phyloP scores from a whole-genome alignment of 2,888 invertebrate genomes.

The Digitonthophagus gazella region DNA sequence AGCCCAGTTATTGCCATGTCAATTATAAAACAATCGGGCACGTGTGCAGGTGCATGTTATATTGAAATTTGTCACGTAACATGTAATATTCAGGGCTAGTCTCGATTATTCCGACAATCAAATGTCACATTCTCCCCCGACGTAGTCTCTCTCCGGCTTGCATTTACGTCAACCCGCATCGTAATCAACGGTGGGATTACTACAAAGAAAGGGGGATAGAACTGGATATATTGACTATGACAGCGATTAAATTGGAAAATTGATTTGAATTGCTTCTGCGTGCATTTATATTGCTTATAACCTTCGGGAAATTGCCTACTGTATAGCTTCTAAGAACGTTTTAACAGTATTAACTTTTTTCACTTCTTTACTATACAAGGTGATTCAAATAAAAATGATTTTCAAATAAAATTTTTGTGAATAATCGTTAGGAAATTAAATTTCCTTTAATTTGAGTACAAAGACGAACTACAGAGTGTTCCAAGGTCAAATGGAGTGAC shows the following conservation, averaged over 20 bases:
- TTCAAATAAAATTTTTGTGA: too few relatives aligned
- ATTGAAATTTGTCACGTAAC: constrained; percentile 28
- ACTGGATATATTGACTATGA: neutral
- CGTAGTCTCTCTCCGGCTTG: neutral
- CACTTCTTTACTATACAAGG: too few relatives aligned
- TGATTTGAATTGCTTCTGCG: neutral
- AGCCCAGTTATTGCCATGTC: constrained; percentile 17
- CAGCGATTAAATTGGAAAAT: neutral
- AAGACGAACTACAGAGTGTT: too few relatives aligned
- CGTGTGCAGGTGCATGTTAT: constrained; percentile 19
- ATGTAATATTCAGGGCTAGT: constrained; percentile 23
- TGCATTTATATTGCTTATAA: neutral
- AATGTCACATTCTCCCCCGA: constrained; percentile 25
- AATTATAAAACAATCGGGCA: constrained; percentile 27
- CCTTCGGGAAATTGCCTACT: neutral
- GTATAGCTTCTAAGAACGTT: too few relatives aligned
- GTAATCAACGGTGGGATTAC: neutral
- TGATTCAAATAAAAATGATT: too few relatives aligned
- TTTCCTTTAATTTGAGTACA: too few relatives aligned
- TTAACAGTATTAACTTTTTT: too few relatives aligned
- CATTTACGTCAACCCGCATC: neutral
- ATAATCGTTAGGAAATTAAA: too few relatives aligned
- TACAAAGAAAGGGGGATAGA: neutral
- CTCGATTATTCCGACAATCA: constrained; percentile 22
- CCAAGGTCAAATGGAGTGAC: too few relatives aligned